Evolutionary conservation across 2,888 invertebrate genomes (phyloP).

Genomic region (Ichneumon xanthorius): DNA sequence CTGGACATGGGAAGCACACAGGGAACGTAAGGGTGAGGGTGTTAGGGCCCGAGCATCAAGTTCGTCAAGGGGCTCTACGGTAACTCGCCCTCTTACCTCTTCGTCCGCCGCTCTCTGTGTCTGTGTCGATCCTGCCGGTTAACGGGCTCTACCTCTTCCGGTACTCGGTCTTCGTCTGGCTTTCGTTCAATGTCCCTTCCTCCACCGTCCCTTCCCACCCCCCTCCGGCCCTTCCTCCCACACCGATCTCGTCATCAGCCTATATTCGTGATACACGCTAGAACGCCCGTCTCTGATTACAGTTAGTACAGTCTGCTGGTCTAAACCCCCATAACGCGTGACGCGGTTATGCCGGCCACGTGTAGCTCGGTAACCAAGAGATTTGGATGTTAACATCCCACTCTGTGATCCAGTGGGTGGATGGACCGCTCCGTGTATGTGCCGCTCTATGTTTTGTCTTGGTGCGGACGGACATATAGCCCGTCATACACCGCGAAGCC

Average conservation of each 20-base stretch:
- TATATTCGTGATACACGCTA: conserved; percentile 74
- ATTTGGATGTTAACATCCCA: conserved; percentile 54
- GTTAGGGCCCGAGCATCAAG: conserved; percentile 47
- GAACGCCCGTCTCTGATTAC: conserved; percentile 81
- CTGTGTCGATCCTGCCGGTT: conserved; percentile 45
- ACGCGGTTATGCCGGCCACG: conserved; percentile 72
- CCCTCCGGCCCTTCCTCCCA: neutral
- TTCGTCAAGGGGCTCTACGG: conserved; percentile 60
- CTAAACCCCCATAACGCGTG: conserved; percentile 79
- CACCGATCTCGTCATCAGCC: conserved; percentile 55
- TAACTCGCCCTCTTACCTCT: conserved; percentile 57
- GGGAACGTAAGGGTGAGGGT: neutral
- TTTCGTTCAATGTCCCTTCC: conserved; percentile 40
- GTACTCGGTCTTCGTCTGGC: conserved; percentile 38
- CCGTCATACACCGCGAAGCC: too few species aligned
- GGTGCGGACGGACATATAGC: conserved; percentile 6
- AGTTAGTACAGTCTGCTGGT: conserved; percentile 82
- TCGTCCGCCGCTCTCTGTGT: conserved; percentile 34
- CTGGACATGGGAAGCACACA: conserved; percentile 46
- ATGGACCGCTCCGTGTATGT: neutral
- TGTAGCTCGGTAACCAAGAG: conserved; percentile 69
- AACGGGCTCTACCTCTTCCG: conserved; percentile 49
- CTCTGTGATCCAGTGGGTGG: conserved; percentile 17
- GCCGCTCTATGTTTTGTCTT: neutral
- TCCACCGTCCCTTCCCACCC: neutral